Conservation (phyloP, 2,888 invertebrate species). For the Dicranocentrus wangi region DNA sequence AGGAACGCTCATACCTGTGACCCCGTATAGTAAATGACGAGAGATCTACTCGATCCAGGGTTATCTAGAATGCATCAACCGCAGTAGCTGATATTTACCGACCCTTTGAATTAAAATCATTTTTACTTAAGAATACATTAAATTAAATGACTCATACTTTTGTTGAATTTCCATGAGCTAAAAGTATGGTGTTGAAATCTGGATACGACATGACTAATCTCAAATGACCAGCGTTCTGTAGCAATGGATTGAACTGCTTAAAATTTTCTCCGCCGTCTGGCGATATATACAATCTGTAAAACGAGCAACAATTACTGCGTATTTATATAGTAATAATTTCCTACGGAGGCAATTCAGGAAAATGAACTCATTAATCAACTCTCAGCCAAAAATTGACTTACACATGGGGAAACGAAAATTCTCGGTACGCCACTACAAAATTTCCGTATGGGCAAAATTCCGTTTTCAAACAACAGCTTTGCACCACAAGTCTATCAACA, state of each 20-base stretch:
- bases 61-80: no score
- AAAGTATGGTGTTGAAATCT: conserved; percentile 6
- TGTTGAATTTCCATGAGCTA: conserved; percentile 37
- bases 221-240: conserved; percentile 9
- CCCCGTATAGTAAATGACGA: not conserved
- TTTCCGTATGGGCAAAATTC: conserved; percentile 62
- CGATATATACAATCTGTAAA: conserved; percentile 35
- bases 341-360: no score
- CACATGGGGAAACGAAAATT: conserved; percentile 42
- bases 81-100: no score
- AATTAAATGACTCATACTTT: conserved; percentile 7
- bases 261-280: conserved; percentile 26
- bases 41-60: not conserved
- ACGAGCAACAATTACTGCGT: no score
- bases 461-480: conserved; percentile 67
- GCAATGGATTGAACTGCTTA: not conserved
- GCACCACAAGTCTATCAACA: conserved; percentile 59
- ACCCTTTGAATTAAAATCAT: no score
- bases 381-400: conserved; percentile 32
- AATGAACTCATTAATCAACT: no score
- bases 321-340: no score
- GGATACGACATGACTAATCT: conserved; percentile 41
- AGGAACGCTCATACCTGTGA: no score
- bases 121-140: no score
- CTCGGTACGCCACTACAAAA: conserved; percentile 63